phyloP scores from a whole-genome alignment of 2,113 vertebrate genomes.

The Apteryx mantelli region DNA sequence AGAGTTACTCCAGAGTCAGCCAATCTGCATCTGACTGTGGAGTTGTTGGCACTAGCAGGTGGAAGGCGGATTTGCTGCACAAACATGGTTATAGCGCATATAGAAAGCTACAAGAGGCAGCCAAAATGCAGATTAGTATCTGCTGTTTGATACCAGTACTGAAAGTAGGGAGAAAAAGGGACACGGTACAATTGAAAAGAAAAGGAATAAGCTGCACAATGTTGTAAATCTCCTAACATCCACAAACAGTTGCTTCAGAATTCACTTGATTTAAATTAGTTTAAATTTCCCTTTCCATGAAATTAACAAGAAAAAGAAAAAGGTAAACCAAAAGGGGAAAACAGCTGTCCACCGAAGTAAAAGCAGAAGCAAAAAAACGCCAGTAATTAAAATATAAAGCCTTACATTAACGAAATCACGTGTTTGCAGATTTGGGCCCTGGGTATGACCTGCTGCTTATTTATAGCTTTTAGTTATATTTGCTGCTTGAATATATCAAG shows the following conservation, averaged over 20 bases:
- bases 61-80: not conserved
- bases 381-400: not conserved
- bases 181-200: not conserved
- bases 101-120: not conserved
- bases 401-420: too few relatives aligned
- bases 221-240: not conserved
- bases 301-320: not conserved
- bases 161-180: not conserved
- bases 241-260: not conserved
- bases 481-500: not conserved
- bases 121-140: not conserved
- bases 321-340: not conserved
- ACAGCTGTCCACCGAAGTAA: not conserved
- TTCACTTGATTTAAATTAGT: not conserved
- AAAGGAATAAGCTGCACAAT: not conserved
- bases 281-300: not conserved
- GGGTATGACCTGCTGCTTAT: not conserved
- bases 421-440: not conserved
- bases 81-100: not conserved
- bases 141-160: not conserved
- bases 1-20: not conserved
- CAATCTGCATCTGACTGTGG: not conserved
- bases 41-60: not conserved
- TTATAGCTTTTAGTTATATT: not conserved
- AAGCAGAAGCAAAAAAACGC: not conserved